A percentile compares a stretch with the other conserved stretches of the same genome.
These are phyloP conservation scores for Rhegmatorhina hoffmannsi DNA, from an alignment of 2,113 vertebrate species.

Conservation along the genomic window DNA sequence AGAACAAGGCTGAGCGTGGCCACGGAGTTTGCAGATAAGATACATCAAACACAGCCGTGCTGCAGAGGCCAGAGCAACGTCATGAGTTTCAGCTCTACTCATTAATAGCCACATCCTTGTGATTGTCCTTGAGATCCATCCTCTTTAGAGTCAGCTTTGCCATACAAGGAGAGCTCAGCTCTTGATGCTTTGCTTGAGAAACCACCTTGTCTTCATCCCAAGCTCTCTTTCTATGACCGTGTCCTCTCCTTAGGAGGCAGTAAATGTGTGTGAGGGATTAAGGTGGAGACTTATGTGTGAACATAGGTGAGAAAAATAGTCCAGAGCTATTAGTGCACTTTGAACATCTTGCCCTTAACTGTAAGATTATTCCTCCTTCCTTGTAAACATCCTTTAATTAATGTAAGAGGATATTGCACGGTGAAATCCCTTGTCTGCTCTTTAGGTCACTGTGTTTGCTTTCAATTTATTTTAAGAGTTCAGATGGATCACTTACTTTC, in stretches of 20 bases:
- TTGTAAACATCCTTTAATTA: neutral
- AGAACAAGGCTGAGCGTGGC: neutral
- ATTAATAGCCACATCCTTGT: neutral
- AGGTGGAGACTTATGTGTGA: neutral
- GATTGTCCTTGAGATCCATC: neutral
- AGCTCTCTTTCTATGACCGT: accelerated
- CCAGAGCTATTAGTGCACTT: neutral
- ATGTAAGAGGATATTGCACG: neutral
- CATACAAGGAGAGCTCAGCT: neutral
- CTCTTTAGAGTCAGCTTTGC: neutral
- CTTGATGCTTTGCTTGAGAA: neutral
- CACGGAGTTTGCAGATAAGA: neutral
- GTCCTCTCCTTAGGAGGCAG: neutral
- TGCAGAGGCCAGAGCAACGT: neutral
- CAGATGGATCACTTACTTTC: neutral
- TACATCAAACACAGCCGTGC: neutral
- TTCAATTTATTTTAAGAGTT: neutral
- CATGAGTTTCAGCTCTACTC: neutral
- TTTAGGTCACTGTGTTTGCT: neutral
- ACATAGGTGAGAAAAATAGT: neutral
- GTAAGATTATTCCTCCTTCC: neutral
- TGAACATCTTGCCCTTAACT: neutral
- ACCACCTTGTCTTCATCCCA: accelerated
- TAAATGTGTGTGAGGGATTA: neutral
- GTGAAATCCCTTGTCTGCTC: neutral